Evolutionary conservation across 2,113 vertebrate genomes (phyloP).

Genomic region (Eolophus roseicapilla): DNA sequence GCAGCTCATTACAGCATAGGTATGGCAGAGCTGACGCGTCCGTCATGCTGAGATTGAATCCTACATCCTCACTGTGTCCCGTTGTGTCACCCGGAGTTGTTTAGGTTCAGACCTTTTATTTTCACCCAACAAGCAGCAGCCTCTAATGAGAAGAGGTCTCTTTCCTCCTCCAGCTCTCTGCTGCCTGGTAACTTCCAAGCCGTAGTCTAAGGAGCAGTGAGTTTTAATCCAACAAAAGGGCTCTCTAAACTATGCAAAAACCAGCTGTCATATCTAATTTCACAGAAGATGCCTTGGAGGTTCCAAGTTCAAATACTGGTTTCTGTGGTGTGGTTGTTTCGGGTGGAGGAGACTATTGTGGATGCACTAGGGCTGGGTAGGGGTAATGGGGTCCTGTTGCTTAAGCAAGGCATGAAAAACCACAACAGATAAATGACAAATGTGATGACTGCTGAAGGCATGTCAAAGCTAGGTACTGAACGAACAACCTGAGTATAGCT

Average conservation of each 20-base stretch:
- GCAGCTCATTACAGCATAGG: background rate
- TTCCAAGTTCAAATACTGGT: background rate
- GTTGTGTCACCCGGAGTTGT: background rate
- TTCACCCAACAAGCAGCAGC: background rate
- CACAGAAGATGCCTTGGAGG: background rate
- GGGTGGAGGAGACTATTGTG: background rate
- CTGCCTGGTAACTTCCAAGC: background rate
- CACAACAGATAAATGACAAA: background rate
- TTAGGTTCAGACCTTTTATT: background rate
- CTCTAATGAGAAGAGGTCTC: background rate
- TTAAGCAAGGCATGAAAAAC: background rate
- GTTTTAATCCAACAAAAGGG: background rate
- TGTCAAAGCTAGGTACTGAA: background rate
- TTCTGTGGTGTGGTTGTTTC: background rate
- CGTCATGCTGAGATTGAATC: background rate
- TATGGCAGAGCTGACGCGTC: background rate
- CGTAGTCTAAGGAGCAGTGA: background rate
- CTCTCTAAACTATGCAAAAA: background rate
- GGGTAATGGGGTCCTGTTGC: background rate
- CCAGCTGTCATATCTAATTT: background rate
- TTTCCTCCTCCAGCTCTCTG: background rate
- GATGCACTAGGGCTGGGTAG: too few relatives aligned
- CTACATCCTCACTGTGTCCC: background rate
- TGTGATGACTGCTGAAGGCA: background rate
- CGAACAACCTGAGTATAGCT: background rate